Evolutionary conservation across 2,113 vertebrate genomes (phyloP).

Genomic region (Dissostichus mawsoni): DNA sequence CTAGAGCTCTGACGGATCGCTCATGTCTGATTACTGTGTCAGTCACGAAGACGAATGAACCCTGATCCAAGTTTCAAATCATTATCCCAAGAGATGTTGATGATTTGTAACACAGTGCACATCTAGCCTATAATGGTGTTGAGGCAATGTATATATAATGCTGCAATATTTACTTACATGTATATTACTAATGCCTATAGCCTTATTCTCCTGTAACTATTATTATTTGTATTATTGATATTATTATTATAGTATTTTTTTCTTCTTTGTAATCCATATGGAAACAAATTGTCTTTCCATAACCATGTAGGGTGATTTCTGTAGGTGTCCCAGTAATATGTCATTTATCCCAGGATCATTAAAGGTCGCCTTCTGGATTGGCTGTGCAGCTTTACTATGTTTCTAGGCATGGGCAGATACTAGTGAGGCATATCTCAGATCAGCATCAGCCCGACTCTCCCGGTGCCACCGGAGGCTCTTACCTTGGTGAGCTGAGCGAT

Average conservation of each 20-base stretch:
- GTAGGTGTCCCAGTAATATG: neutral
- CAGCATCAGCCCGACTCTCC: slow-evolving; percentile 29
- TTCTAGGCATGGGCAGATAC: slow-evolving; percentile 18
- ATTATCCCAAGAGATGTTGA: neutral
- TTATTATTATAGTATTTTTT: no score
- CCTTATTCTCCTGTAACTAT: neutral
- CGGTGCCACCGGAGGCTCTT: slow-evolving; percentile 59
- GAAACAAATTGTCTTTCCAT: neutral
- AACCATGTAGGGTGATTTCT: neutral
- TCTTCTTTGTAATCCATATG: neutral
- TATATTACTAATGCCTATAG: no score
- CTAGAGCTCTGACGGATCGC: slow-evolving; percentile 21
- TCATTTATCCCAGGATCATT: neutral
- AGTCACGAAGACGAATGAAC: slow-evolving; percentile 54
- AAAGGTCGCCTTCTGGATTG: neutral
- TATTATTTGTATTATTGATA: neutral
- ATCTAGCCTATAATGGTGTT: neutral
- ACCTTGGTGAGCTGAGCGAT: slow-evolving; percentile 99
- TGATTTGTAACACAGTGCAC: neutral
- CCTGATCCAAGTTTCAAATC: slow-evolving; percentile 50
- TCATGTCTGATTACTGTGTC: slow-evolving; percentile 37
- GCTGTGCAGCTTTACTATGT: slow-evolving; percentile 1
- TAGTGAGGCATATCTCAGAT: slow-evolving; percentile 38
- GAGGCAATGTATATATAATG: no score
- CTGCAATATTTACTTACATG: neutral